A percentile compares a stretch with the other conserved stretches of the same genome.
These are phyloP conservation scores for Trachelus iudaicus DNA, from an alignment of 2,888 invertebrate species.

Conservation along the genomic window DNA sequence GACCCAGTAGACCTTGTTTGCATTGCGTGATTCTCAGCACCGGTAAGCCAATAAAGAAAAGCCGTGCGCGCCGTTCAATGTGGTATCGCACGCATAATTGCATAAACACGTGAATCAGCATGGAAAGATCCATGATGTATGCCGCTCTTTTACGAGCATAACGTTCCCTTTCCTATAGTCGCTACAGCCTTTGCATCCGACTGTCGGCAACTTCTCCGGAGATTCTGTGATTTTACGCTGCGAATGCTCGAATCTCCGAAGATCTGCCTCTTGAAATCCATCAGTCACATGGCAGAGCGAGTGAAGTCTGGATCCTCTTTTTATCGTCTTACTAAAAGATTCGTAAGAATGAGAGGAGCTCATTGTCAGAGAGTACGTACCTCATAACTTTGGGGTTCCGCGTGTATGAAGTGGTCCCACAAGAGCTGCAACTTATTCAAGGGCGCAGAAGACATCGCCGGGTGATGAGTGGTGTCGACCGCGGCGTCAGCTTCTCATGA, in stretches of 20 bases:
- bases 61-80: neutral
- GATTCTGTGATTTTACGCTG: neutral
- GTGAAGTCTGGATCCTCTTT: neutral
- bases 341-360: neutral
- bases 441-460: slow-evolving; percentile 46
- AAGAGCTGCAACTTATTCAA: slow-evolving; percentile 65
- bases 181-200: neutral
- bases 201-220: neutral
- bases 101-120: neutral
- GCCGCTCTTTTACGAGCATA: neutral
- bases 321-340: neutral
- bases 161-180: neutral
- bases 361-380: slow-evolving; percentile 54
- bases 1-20: neutral
- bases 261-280: neutral
- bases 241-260: neutral
- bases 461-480: neutral
- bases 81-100: neutral
- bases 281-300: neutral
- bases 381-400: slow-evolving; percentile 74
- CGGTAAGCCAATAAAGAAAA: neutral
- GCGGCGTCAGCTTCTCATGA: neutral
- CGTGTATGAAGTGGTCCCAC: slow-evolving; percentile 74
- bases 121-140: neutral
- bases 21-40: neutral